phyloP scores from a whole-genome alignment of 2,113 vertebrate species.

The Acanthisitta chloris region DNA sequence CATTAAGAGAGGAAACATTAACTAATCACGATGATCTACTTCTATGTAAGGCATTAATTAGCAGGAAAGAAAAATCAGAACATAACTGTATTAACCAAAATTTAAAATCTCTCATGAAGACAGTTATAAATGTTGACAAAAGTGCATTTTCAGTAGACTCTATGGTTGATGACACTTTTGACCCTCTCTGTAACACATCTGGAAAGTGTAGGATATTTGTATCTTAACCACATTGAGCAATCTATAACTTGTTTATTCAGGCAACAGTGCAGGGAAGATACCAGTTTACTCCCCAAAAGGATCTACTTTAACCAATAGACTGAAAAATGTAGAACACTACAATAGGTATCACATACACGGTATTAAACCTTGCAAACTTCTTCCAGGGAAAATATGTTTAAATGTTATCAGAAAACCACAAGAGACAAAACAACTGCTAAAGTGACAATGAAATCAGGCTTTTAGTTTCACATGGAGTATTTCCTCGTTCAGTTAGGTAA shows the following conservation, averaged over 20 bases:
- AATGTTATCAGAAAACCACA: constrained; percentile 20
- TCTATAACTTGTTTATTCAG: not conserved
- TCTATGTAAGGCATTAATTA: not conserved
- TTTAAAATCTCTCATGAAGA: not conserved
- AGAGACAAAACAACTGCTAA: constrained; percentile 34
- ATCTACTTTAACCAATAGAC: not conserved
- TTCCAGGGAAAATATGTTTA: not conserved
- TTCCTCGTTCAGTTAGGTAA: constrained; percentile 10
- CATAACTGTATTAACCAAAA: not conserved
- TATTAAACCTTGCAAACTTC: not conserved
- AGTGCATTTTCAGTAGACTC: not conserved
- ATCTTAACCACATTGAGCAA: not conserved
- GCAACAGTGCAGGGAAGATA: not conserved
- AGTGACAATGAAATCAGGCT: constrained; percentile 29
- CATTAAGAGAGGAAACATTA: not conserved
- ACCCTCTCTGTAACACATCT: not conserved
- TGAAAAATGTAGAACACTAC: not conserved
- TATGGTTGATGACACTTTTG: not conserved
- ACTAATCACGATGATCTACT: not conserved
- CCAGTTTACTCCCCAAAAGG: not conserved
- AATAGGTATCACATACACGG: not conserved
- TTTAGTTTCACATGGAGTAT: constrained; percentile 36
- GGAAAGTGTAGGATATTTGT: not conserved
- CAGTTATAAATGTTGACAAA: not conserved
- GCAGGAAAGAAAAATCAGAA: not conserved